phyloP scores from a whole-genome alignment of 2,113 vertebrate species.

The Crotalus viridis region DNA sequence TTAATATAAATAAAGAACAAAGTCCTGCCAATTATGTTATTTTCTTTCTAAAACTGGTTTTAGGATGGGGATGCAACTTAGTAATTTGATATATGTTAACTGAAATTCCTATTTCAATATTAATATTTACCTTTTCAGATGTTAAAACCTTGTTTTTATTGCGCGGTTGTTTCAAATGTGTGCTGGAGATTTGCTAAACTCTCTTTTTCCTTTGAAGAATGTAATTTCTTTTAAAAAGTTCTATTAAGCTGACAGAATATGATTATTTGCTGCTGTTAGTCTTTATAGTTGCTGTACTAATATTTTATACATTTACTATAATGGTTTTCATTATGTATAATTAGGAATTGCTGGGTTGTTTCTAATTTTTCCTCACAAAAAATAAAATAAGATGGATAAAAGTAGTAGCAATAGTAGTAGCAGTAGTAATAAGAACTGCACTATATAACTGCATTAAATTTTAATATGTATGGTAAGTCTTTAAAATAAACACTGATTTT shows the following conservation, averaged over 20 bases:
- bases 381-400: background rate
- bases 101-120: background rate
- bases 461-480: background rate
- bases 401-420: background rate
- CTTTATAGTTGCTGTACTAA: background rate
- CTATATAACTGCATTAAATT: slow-evolving; percentile 4
- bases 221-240: background rate
- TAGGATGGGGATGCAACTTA: background rate
- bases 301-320: background rate
- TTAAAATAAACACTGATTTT: background rate
- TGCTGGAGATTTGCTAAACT: background rate
- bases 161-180: background rate
- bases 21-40: background rate
- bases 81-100: background rate
- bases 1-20: background rate
- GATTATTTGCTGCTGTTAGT: background rate
- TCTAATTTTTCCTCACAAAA: background rate
- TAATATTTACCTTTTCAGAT: background rate
- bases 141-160: background rate
- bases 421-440: background rate
- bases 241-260: background rate
- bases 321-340: background rate
- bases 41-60: background rate
- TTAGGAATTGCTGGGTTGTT: background rate
- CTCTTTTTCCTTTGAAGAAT: background rate